Evolutionary conservation across 2,797 vertebrate species (phyloP), one percentile per base, ranked within the genome.

Genomic region (Epinephelus malabaricus): DNA sequence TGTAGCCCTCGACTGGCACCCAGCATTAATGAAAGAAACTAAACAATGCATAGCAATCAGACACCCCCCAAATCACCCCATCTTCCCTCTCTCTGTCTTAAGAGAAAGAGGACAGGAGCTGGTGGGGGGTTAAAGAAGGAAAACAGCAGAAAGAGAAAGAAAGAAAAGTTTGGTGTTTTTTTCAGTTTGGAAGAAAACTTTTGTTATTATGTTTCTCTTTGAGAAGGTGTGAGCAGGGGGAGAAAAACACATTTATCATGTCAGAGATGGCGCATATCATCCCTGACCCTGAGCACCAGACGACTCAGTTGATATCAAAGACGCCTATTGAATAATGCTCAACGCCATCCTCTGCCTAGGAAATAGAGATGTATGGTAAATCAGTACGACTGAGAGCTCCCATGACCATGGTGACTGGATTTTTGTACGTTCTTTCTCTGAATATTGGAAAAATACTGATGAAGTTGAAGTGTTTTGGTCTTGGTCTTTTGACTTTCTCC

Each of bases 21-120:
- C 94, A 91, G 96, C 97, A 97, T 97, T 98, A 98, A 98, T 97
- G 97, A 97, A 97, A 96, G 96, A 96, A 96, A 95, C 95, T 94
- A 96, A 97, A 97, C 96, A 96, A 97, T 97, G 97, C 97, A 97
- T 96, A 97, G 95, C 94, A 97, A 98, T 96, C 96, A 96, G 94
- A 93, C 90, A 61, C 86, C 84, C 87, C 89, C 90, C 90, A 89
- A 90, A 87, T 90, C 92, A 87, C 85, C 88, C 91, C 83, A 17
- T 83, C 85, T 65, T 76, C 88, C 65, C 82, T 74, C 79, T 49
- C 78, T 78, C 19, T 72, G 69, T 78, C 83, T 87, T 73, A n/a
- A 78, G 69, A 85, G 78, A 85, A 86, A 73, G 85, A 88, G 73
- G 85, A 90, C 81, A 55, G 66, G 71, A 90, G 49, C 86, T 55